These are phyloP conservation scores for Ictalurus furcatus DNA, from an alignment of 2,113 vertebrate species.

Conservation along the genomic window DNA sequence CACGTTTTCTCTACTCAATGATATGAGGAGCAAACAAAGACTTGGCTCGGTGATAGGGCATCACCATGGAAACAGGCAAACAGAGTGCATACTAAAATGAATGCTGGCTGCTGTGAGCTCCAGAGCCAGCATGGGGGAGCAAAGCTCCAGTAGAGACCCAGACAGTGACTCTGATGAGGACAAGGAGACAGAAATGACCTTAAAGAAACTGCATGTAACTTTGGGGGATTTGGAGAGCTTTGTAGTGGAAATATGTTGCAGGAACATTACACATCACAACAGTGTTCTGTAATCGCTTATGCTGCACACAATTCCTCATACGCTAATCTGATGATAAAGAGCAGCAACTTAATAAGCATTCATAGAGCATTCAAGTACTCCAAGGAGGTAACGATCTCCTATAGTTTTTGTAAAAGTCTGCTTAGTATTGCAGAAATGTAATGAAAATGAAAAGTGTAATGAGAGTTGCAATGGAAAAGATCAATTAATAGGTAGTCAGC, in stretches of 20 bases:
- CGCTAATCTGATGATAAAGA: background rate
- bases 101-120: background rate
- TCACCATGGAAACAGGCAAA: conserved; percentile 44
- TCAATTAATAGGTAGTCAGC: background rate
- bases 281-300: background rate
- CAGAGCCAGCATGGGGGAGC: background rate
- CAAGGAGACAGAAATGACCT: conserved; percentile 20
- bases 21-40: conserved; percentile 16
- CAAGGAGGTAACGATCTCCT: background rate
- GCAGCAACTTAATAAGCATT: background rate
- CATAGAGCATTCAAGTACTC: background rate
- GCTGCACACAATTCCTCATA: background rate
- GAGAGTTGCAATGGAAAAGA: background rate
- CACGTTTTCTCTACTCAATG: conserved; percentile 11
- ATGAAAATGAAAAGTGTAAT: background rate
- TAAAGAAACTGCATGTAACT: conserved; percentile 5
- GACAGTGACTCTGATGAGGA: background rate
- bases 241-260: background rate
- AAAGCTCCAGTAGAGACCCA: background rate
- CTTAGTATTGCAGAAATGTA: background rate
- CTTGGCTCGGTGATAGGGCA: conserved; percentile 23
- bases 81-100: conserved; percentile 29
- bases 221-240: background rate
- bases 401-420: background rate
- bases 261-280: background rate